A percentile compares a stretch with the other conserved stretches of the same genome.
Conservation (phyloP, 2,888 invertebrate species). For the Dascillus cervinus region DNA sequence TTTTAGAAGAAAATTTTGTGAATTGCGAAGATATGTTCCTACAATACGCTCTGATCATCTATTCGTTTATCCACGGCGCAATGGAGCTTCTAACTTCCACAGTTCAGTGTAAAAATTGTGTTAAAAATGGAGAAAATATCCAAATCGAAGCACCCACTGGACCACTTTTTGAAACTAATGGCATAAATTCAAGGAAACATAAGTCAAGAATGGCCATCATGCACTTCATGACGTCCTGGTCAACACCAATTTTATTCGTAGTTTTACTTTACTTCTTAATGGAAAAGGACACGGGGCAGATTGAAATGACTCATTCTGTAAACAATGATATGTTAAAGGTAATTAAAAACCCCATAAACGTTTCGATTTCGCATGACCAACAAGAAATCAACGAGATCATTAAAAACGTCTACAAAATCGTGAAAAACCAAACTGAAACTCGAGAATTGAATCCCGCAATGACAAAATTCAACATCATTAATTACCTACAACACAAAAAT, state of each 20-base stretch:
- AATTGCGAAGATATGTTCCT: slow-evolving; percentile 22
- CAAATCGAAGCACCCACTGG: slow-evolving; percentile 1
- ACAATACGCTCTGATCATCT: slow-evolving; percentile 30
- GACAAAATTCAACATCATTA: slow-evolving; percentile 21
- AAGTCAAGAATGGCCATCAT: not conserved
- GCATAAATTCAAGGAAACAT: not conserved
- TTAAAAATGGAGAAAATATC: slow-evolving; percentile 5
- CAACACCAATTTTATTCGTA: not conserved
- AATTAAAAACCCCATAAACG: slow-evolving; percentile 26
- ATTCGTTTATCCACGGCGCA: slow-evolving; percentile 32
- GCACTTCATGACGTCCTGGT: not conserved
- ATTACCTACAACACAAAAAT: slow-evolving; percentile 14
- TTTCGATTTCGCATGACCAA: slow-evolving; percentile 17
- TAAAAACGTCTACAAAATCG: slow-evolving; percentile 30
- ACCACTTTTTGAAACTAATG: not conserved
- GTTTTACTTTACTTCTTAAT: not conserved
- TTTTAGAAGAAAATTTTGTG: too few species aligned
- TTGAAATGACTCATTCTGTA: not conserved
- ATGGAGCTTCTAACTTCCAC: slow-evolving; percentile 27
- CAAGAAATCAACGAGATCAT: slow-evolving; percentile 29
- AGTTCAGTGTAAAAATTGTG: slow-evolving; percentile 22
- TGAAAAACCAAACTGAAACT: slow-evolving; percentile 10
- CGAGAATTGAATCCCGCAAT: too few species aligned
- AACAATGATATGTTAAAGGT: slow-evolving; percentile 16
- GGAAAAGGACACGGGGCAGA: not conserved